Base-by-base conservation (phyloP, 2,888 invertebrate genomes). In the Lithophane socia region DNA sequence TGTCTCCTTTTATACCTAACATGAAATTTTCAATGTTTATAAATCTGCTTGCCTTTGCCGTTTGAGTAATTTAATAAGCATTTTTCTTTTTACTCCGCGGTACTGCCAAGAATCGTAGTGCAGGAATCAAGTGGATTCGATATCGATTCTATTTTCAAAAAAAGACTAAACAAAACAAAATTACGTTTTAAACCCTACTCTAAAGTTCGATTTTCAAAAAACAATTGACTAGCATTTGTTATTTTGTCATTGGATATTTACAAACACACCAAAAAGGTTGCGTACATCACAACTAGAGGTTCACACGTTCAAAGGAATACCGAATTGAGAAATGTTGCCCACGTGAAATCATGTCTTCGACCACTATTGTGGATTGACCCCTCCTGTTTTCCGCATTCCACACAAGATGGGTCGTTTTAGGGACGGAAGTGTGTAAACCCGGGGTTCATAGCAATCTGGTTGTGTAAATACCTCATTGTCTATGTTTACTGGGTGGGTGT, bases 401-500 rank as follows among this genome's bases (percentile, higher is more conserved):
- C 79, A 72, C 69, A 64, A 75, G 79, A 87, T 80, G 82, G 78
- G 61, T 83, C 77, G 75, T 80, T 86, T 81, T 78, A 81, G 83
- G 83, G 84, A 87, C 80, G 82, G 79, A 80, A 83, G 82, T 84
- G 73, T 75, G 80, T 85, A 85, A 86, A 85, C 85, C 80, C 77
- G 73, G 83, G 84, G 92, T 80, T 91, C 93, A 85, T 69, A 74
- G 73, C 86, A 87, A 79, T 87, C 85, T 93, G 93, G 94, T 91
- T 90, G 88, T 85, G 87, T 91, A 91, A 92, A 92, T 91, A 91
- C 90, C 86, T 92, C 91, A 92, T 94, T 93, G 93, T 94, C 93
- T 92, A 92, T 93, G 91, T 92, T 92, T 90, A 90, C 89, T 79
- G 79, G 90, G 94, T 94, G 93, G 94, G 94, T 90, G 93, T 93